Percentiles rank a stretch among this genome's conserved stretches.
These are phyloP conservation scores for Gymnoscopelus microlampas DNA, from an alignment of 2,797 vertebrate species.

Conservation along the genomic window DNA sequence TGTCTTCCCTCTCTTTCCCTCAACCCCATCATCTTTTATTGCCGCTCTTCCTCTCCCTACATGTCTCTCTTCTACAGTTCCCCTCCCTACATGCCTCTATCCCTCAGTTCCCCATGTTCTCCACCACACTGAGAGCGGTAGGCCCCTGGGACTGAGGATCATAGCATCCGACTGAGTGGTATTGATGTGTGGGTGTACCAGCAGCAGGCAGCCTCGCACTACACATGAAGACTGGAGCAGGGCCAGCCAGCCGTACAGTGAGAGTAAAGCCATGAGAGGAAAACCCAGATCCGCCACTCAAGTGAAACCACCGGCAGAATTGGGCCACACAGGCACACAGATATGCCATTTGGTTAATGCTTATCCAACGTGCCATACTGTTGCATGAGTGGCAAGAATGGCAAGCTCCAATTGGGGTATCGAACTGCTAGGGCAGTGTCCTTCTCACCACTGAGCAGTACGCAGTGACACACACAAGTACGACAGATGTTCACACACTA, in stretches of 20 bases:
- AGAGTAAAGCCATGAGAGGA: neutral
- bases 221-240: slow-evolving; percentile 10
- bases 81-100: neutral
- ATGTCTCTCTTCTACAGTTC: slow-evolving; percentile 8
- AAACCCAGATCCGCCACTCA: slow-evolving; percentile 20
- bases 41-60: slow-evolving; percentile 17
- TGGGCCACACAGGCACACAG: neutral
- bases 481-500: no score
- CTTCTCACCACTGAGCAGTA: no score
- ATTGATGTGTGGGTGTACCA: slow-evolving; percentile 66
- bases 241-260: slow-evolving; percentile 15
- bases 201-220: slow-evolving; percentile 36
- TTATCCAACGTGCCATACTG: neutral
- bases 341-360: neutral
- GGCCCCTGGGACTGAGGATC: slow-evolving; percentile 58
- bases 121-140: slow-evolving; percentile 28
- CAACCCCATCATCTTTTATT: slow-evolving; percentile 28
- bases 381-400: neutral
- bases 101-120: slow-evolving; percentile 16
- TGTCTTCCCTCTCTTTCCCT: slow-evolving; percentile 13
- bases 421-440: no score
- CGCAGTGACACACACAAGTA: no score
- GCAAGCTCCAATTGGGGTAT: no score
- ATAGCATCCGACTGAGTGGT: slow-evolving; percentile 69
- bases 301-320: slow-evolving; percentile 2